Evolutionary conservation across 1,140 invertebrate species (phyloP).

Genomic region (Neodiprion lecontei): DNA sequence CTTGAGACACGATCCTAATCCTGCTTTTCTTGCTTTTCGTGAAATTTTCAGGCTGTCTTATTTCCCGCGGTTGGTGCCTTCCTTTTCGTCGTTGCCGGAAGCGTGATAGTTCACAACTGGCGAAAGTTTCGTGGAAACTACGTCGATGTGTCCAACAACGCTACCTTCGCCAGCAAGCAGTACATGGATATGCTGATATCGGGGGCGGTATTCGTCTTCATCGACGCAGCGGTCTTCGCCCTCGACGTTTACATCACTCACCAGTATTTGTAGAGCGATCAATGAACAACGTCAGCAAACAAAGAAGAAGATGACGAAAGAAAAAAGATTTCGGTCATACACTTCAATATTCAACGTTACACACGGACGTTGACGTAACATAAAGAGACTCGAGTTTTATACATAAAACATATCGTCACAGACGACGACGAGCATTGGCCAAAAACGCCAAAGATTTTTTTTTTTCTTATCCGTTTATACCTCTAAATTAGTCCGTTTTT

Average conservation of each 20-base stretch:
- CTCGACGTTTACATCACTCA: conserved; percentile 64
- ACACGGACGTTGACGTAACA: too few relatives aligned
- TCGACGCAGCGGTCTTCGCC: conserved; percentile 62
- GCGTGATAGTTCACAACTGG: conserved; percentile 69
- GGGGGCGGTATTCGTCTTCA: conserved; percentile 63
- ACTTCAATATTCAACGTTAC: too few relatives aligned
- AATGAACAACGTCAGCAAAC: conserved; percentile 17
- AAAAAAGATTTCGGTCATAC: too few relatives aligned
- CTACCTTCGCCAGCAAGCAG: conserved; percentile 64
- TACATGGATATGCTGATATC: conserved; percentile 68
- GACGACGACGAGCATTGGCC: not conserved
- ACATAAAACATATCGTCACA: too few relatives aligned
- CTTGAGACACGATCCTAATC: too few relatives aligned
- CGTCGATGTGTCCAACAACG: conserved; percentile 56
- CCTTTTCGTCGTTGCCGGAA: conserved; percentile 70
- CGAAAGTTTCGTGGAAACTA: conserved; percentile 47
- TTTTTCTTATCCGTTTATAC: not conserved
- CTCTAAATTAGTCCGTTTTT: too few relatives aligned
- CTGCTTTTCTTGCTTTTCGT: conserved; percentile 27
- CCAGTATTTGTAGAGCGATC: conserved; percentile 37
- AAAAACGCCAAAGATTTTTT: not conserved
- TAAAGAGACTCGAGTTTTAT: too few relatives aligned
- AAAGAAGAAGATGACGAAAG: not conserved
- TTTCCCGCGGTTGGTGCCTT: conserved; percentile 68
- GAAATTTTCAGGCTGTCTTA: conserved; percentile 59